Base-by-base conservation (phyloP, 2,797 vertebrate species). In the Nannoperca australis region DNA sequence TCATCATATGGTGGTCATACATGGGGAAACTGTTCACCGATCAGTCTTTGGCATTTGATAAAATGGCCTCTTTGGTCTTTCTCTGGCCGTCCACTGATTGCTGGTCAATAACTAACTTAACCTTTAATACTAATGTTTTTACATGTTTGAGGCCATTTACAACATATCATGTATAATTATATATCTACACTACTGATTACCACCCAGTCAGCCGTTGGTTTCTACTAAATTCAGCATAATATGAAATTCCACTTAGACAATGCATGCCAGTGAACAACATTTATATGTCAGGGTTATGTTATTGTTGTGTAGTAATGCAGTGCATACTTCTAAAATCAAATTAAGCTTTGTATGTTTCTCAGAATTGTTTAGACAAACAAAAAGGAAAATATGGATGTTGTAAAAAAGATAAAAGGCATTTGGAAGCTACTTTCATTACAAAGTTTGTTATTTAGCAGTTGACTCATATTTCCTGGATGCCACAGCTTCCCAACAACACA, bases 271-370 rank as follows among this genome's bases (percentile, higher is more conserved):
- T 20, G 13, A 66, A 30, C 42, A 56, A 20, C 22, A 74, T 65
- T 56, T 50, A 61, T 72, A 65, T 74, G 59, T 81, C 58, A 74
- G 36, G 18, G 50, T 71, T 53, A 30, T 42, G 64, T 79, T 79
- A 30, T 55, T 87, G 72, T 66, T 85, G 65, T 36, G 34, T 51
- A 10, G 45, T 70, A 71, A 74, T 56, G 54, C 40, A 47, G 27
- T 17, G 22, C 73, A 83, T 66, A 75, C 71, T 47, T 78, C 45
- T 74, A 24, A 24, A 70, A 74, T 83, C 53, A 49, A 82, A 81
- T 65, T 69, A 68, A 13, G 15, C 30, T 76, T 78, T 71, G 34
- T 34, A 34, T 34, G 34, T 56, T 22, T 60, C 38, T 68, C 10
- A 7, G 12, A 64, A 50, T 2, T 3, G 36, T 66, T 80, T 70